A percentile compares a stretch with the other conserved stretches of the same genome.
phyloP scores from a whole-genome alignment of 2,888 invertebrate genomes.

The Eupithecia tripunctaria region DNA sequence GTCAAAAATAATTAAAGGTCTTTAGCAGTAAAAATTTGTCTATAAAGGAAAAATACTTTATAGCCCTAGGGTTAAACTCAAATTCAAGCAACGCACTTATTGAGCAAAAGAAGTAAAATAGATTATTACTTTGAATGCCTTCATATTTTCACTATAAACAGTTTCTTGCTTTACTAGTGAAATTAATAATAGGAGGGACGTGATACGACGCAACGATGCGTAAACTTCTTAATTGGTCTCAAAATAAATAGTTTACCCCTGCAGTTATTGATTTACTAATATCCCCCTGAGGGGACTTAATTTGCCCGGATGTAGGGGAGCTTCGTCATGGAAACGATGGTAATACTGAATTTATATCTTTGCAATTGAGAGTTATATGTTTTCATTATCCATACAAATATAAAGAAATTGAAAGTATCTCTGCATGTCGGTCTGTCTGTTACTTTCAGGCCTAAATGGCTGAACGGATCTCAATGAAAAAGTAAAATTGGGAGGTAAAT shows the following conservation, averaged over 20 bases:
- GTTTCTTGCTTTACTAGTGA: background rate
- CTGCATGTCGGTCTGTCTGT: too few relatives aligned
- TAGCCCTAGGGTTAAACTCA: too few relatives aligned
- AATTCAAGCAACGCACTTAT: too few relatives aligned
- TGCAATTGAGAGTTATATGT: background rate
- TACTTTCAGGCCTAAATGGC: too few relatives aligned
- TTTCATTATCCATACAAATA: too few relatives aligned
- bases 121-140: conserved; percentile 18
- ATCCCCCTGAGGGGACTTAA: conserved; percentile 44
- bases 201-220: conserved; percentile 8
- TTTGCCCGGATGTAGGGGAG: conserved; percentile 29
- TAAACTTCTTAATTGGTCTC: conserved; percentile 55
- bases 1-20: too few relatives aligned
- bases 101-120: too few relatives aligned
- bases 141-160: background rate
- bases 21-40: too few relatives aligned
- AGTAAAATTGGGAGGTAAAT: too few relatives aligned
- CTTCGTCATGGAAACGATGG: conserved; percentile 6
- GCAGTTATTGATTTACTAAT: conserved; percentile 53
- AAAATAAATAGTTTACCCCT: conserved; percentile 54
- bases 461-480: too few relatives aligned
- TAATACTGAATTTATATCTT: conserved; percentile 2
- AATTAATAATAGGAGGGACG: background rate
- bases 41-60: too few relatives aligned
- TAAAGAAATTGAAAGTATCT: too few relatives aligned